Percentiles rank a stretch among this genome's conserved stretches.
Evolutionary conservation across 2,113 vertebrate genomes (phyloP).

Genomic region (Semicossyphus pulcher): DNA sequence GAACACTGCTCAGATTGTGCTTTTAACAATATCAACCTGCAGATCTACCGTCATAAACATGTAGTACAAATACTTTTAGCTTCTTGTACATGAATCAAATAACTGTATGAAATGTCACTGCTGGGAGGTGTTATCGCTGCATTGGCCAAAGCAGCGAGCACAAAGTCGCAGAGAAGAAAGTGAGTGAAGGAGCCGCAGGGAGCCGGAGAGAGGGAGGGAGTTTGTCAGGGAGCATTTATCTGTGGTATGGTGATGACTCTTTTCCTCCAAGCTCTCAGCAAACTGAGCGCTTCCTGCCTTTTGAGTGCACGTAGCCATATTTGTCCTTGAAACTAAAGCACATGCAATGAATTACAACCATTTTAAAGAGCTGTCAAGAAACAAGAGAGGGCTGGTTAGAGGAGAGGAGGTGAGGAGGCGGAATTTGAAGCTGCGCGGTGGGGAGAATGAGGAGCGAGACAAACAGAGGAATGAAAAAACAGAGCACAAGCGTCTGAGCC

Average conservation of each 20-base stretch:
- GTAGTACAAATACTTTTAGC: conserved; percentile 2
- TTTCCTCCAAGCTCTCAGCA: conserved; percentile 71
- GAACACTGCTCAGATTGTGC: conserved; percentile 21
- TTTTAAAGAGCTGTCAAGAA: conserved; percentile 65
- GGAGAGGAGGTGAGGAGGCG: conserved; percentile 54
- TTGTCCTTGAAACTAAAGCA: conserved; percentile 65
- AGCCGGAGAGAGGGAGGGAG: conserved; percentile 51
- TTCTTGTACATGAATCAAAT: conserved; percentile 6
- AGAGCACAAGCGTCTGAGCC: conserved; percentile 26
- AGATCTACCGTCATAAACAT: conserved; percentile 12
- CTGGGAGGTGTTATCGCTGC: conserved; percentile 26
- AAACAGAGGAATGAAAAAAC: conserved; percentile 41
- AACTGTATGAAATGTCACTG: conserved; percentile 11
- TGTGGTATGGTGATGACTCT: conserved; percentile 78
- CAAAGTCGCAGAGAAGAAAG: conserved; percentile 39
- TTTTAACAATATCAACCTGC: conserved; percentile 31
- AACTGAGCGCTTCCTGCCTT: conserved; percentile 76
- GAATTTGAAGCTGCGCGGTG: conserved; percentile 41
- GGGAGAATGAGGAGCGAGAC: conserved; percentile 28
- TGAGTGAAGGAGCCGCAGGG: conserved; percentile 57
- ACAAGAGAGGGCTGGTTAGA: conserved; percentile 51
- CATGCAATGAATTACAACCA: conserved; percentile 64
- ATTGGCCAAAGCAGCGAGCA: conserved; percentile 30
- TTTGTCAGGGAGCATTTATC: conserved; percentile 73
- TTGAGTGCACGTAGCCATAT: conserved; percentile 59